phyloP scores from a whole-genome alignment of 1,140 invertebrate genomes.

The Melanaphis sacchari region DNA sequence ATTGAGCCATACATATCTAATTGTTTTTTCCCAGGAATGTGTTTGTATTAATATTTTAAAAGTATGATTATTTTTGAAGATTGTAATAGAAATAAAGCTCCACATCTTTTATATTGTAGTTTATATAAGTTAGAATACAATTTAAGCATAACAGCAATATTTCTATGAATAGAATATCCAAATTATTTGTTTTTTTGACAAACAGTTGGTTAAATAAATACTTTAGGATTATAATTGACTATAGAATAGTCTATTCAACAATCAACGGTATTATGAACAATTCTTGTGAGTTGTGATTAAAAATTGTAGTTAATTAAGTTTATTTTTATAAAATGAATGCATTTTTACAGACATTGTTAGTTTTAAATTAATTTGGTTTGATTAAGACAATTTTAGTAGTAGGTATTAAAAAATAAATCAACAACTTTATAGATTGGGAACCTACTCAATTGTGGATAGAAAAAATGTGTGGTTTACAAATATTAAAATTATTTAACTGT shows the following conservation, averaged over 20 bases:
- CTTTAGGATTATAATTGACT: too few species aligned
- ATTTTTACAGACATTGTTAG: too few species aligned
- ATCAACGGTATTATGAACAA: too few species aligned
- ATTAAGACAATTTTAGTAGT: background rate
- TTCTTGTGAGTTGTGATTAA: too few species aligned
- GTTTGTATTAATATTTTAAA: background rate
- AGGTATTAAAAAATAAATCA: too few species aligned
- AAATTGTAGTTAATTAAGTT: too few species aligned
- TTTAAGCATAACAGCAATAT: background rate
- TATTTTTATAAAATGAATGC: too few species aligned
- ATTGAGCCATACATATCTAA: background rate
- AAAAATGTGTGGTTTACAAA: background rate
- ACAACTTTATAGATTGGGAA: background rate
- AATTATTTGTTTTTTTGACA: background rate
- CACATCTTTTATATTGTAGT: background rate
- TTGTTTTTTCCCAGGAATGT: background rate
- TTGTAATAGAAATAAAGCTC: background rate
- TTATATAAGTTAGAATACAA: background rate
- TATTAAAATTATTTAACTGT: background rate
- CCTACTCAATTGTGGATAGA: background rate
- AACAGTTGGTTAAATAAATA: too few species aligned
- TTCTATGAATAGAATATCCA: background rate
- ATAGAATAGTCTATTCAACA: too few species aligned
- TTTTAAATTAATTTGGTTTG: background rate
- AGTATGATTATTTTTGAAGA: background rate